Evolutionary conservation across 2,797 vertebrate genomes (phyloP).

Genomic region (Chromobotia macracanthus): DNA sequence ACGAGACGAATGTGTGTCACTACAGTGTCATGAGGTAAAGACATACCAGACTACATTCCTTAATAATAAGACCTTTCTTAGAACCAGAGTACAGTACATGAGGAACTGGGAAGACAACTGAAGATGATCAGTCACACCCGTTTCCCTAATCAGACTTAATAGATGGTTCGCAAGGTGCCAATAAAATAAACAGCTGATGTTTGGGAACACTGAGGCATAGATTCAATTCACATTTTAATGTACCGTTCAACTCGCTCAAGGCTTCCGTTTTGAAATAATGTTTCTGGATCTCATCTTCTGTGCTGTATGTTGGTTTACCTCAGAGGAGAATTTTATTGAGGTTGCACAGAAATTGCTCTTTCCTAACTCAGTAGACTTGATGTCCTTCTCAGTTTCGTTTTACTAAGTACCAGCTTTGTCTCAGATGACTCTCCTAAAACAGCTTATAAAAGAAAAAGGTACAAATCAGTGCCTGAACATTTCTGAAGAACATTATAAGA

Average conservation of each 20-base stretch:
- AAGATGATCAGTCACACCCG: slow-evolving; percentile 2
- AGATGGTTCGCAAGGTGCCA: not conserved
- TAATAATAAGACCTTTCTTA: slow-evolving; percentile 23
- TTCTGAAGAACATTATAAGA: no score
- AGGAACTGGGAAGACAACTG: not conserved
- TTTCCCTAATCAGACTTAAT: not conserved
- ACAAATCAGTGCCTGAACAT: no score
- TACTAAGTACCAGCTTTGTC: no score
- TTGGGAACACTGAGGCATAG: not conserved
- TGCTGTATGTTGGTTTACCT: not conserved
- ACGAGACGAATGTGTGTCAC: slow-evolving; percentile 32
- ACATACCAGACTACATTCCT: slow-evolving; percentile 46
- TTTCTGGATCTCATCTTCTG: not conserved
- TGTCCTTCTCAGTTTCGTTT: no score
- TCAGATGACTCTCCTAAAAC: no score
- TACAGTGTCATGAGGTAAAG: slow-evolving; percentile 38
- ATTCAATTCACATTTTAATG: not conserved
- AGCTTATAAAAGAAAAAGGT: no score
- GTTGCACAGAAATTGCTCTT: no score
- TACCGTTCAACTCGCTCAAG: not conserved
- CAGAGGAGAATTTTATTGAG: not conserved
- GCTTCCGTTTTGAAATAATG: not conserved
- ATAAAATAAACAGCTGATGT: slow-evolving; percentile 1
- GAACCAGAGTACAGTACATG: slow-evolving; percentile 17
- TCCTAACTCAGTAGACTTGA: no score